Conservation (phyloP, 2,797 vertebrate species). For the Pristis pectinata region DNA sequence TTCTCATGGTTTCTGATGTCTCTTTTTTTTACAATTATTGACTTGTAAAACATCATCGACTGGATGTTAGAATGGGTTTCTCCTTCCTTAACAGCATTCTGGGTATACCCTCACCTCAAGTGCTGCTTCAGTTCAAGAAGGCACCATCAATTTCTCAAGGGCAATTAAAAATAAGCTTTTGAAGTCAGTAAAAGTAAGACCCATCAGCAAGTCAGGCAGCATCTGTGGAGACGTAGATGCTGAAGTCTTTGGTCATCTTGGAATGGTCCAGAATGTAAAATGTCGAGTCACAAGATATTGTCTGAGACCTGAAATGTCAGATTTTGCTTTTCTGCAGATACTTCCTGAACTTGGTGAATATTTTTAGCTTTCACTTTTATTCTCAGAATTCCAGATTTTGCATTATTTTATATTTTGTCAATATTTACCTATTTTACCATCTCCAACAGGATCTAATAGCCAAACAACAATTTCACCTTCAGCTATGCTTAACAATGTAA, state of each 20-base stretch:
- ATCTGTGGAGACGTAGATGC: background rate
- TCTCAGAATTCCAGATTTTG: background rate
- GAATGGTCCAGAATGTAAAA: background rate
- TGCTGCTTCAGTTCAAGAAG: too few species aligned
- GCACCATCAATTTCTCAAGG: too few species aligned
- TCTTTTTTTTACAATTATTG: background rate
- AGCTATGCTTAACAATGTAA: background rate
- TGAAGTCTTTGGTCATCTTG: background rate
- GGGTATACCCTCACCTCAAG: too few species aligned
- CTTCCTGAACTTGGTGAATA: background rate
- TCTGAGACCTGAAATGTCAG: background rate
- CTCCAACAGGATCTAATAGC: background rate
- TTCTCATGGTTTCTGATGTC: background rate
- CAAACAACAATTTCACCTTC: background rate
- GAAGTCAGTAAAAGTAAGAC: background rate
- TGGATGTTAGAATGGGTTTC: too few species aligned
- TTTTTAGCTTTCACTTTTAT: background rate
- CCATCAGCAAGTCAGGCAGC: background rate
- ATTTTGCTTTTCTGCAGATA: background rate
- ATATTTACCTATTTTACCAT: background rate
- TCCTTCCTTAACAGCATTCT: background rate
- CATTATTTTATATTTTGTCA: too few species aligned
- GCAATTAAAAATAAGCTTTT: too few species aligned
- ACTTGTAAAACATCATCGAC: background rate
- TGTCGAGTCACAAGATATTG: too few species aligned